These are phyloP conservation scores for Zygaena filipendulae DNA, from an alignment of 2,888 invertebrate species.

Conservation along the genomic window DNA sequence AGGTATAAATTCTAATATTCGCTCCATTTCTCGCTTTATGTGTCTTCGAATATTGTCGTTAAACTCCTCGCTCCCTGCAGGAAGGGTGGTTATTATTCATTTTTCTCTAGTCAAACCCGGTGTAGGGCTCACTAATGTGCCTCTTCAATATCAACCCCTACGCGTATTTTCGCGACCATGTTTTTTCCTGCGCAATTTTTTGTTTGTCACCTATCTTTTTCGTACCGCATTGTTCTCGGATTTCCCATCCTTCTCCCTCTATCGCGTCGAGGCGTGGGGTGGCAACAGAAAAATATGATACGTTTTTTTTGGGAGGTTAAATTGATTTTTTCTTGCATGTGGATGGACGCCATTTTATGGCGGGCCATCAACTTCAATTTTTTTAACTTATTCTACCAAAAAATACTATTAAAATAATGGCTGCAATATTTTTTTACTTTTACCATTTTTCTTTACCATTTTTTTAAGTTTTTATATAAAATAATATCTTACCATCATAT, in stretches of 20 bases:
- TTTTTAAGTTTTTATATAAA: no score
- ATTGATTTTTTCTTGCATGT: conserved; percentile 64
- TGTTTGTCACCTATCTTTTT: conserved; percentile 40
- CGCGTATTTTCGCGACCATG: conserved; percentile 57
- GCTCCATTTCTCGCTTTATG: conserved; percentile 21
- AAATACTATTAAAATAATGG: no score
- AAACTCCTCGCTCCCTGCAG: conserved; percentile 26
- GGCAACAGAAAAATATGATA: conserved; percentile 61
- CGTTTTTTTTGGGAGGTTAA: conserved; percentile 60
- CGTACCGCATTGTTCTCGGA: conserved; percentile 9
- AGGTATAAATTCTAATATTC: conserved; percentile 35
- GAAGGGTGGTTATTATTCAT: conserved; percentile 55
- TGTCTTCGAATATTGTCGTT: conserved; percentile 47
- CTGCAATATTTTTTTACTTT: no score
- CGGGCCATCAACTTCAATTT: no score
- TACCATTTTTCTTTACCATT: no score
- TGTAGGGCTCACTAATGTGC: conserved; percentile 56
- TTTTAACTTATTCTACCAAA: no score
- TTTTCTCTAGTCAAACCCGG: conserved; percentile 51
- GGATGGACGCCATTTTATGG: conserved; percentile 55
- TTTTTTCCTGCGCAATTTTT: conserved; percentile 59
- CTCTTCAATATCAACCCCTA: conserved; percentile 59
- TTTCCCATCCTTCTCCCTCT: conserved; percentile 30
- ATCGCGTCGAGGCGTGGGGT: conserved; percentile 48
- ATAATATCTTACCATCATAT: no score